These are phyloP conservation scores for Pterophyllum scalare DNA, from an alignment of 2,113 vertebrate genomes.

Conservation along the genomic window DNA sequence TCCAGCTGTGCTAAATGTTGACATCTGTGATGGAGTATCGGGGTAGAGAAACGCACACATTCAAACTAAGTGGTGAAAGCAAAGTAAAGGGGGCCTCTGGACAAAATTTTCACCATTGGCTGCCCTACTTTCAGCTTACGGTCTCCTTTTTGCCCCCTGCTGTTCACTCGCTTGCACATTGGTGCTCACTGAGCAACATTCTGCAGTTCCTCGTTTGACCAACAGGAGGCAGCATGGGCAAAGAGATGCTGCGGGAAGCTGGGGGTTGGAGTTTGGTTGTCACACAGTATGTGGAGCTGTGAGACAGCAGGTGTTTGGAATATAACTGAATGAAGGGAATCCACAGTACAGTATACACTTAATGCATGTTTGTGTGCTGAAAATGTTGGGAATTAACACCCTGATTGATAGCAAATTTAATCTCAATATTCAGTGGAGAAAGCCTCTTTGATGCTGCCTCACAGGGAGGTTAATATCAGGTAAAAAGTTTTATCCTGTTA, in stretches of 20 bases:
- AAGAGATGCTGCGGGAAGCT: background rate
- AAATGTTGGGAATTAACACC: background rate
- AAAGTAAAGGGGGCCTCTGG: slow-evolving; percentile 55
- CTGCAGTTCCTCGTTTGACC: background rate
- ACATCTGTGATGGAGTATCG: background rate
- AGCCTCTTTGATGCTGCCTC: background rate
- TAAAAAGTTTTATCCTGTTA: background rate
- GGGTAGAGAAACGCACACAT: slow-evolving; percentile 5
- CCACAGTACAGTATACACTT: background rate
- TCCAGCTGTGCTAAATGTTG: slow-evolving; percentile 4
- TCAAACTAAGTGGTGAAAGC: slow-evolving; percentile 32
- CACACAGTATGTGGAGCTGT: slow-evolving; percentile 42
- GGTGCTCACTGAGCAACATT: fast-evolving
- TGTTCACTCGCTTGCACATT: background rate
- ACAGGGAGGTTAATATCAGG: background rate
- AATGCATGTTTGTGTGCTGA: background rate
- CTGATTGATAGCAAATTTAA: background rate
- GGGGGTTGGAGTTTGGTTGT: background rate
- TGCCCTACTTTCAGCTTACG: slow-evolving; percentile 65
- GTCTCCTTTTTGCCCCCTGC: slow-evolving; percentile 64
- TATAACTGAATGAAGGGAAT: background rate
- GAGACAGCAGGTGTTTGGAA: background rate
- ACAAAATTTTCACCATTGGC: slow-evolving; percentile 23
- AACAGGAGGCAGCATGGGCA: slow-evolving; percentile 32
- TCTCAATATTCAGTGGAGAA: background rate